Conservation (phyloP, 2,888 invertebrate genomes). For the Adelognathus sp. region DNA sequence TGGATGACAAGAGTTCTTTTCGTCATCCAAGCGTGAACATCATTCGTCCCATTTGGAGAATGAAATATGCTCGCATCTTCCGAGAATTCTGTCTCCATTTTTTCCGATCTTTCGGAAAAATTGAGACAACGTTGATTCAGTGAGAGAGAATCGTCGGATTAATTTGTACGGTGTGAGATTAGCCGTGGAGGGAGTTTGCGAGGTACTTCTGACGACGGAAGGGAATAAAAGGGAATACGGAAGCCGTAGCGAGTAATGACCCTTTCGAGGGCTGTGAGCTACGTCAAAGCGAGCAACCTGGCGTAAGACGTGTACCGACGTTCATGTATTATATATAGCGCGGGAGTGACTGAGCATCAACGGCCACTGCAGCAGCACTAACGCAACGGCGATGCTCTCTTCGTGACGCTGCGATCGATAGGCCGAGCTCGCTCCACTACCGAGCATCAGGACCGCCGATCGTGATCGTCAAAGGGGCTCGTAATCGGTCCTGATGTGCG, state of each 20-base stretch:
- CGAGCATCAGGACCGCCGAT: constrained; percentile 68
- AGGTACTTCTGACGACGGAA: not conserved
- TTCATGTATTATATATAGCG: not conserved
- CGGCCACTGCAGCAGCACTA: constrained; percentile 32
- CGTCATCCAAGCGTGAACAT: no score
- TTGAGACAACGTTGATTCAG: no score
- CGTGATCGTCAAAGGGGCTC: constrained; percentile 74
- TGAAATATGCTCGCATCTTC: no score
- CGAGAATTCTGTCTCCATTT: no score
- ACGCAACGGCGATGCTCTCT: constrained; percentile 70
- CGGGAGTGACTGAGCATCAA: constrained; percentile 39
- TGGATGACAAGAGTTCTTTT: no score
- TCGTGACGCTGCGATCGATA: constrained; percentile 71
- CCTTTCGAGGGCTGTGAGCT: not conserved
- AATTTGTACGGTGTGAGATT: not conserved
- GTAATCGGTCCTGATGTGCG: constrained; percentile 72
- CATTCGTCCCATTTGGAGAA: no score
- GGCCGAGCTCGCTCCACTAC: constrained; percentile 54
- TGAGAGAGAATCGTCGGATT: no score
- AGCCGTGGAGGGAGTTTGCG: not conserved
- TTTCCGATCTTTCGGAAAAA: no score
- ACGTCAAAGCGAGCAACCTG: constrained; percentile 31
- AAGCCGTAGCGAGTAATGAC: constrained; percentile 12
- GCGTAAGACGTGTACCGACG: not conserved
- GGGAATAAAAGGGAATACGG: not conserved